Evolutionary conservation across 2,888 invertebrate species (phyloP).

Genomic region (Pycnomerus fuliginosus): DNA sequence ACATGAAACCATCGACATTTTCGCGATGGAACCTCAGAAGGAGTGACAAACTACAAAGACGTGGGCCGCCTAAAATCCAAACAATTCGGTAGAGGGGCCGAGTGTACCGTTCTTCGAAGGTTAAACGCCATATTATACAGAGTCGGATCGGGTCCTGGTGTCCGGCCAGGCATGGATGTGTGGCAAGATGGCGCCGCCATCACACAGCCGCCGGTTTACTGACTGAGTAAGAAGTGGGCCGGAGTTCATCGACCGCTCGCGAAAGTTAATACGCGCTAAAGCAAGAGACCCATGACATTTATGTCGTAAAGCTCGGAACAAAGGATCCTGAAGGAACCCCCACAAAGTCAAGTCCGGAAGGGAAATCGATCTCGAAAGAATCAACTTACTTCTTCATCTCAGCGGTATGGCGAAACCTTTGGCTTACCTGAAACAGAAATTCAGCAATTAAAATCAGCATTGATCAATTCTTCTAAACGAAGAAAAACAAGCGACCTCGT

Average conservation of each 20-base stretch:
- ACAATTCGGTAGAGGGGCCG: conserved; percentile 21
- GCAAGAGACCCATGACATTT: conserved; percentile 39
- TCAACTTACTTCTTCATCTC: too few species aligned
- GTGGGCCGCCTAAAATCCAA: conserved; percentile 11
- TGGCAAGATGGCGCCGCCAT: conserved; percentile 46
- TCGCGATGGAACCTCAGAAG: conserved; percentile 2
- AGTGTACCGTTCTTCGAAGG: conserved; percentile 25
- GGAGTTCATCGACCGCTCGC: conserved; percentile 45
- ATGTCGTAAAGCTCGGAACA: not conserved
- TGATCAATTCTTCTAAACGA: too few species aligned
- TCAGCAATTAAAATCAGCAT: not conserved
- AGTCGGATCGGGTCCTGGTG: conserved; percentile 4
- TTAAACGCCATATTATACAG: conserved; percentile 18
- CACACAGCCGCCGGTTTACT: conserved; percentile 43
- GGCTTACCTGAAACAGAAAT: conserved; percentile 7
- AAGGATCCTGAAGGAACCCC: too few species aligned
- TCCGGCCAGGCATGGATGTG: conserved; percentile 24
- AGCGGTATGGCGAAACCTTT: too few species aligned
- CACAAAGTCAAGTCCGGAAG: too few species aligned
- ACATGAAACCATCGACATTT: too few species aligned
- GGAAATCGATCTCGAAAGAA: too few species aligned
- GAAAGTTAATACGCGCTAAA: conserved; percentile 42
- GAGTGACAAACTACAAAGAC: not conserved
- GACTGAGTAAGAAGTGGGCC: conserved; percentile 50
- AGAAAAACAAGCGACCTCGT: conserved; percentile 8